phyloP scores from a whole-genome alignment of 2,797 vertebrate species.

The Parauchenoglanis ngamensis region DNA sequence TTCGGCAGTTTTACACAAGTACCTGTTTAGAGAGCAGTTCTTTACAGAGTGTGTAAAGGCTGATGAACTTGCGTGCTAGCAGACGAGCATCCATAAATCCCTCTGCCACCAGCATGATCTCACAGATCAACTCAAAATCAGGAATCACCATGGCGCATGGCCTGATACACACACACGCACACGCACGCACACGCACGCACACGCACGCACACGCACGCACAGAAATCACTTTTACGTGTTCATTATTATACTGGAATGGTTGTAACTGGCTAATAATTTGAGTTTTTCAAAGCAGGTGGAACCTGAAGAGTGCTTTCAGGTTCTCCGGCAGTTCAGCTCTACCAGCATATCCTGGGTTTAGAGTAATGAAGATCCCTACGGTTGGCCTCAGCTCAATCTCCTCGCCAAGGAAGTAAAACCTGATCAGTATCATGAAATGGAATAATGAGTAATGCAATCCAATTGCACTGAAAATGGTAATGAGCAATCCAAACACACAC shows the following conservation, averaged over 20 bases:
- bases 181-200: slow-evolving; percentile 10
- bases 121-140: slow-evolving; percentile 82
- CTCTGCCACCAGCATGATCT: slow-evolving; percentile 80
- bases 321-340: slow-evolving; percentile 80
- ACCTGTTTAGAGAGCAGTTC: slow-evolving; percentile 82
- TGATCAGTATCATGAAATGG: slow-evolving; percentile 43
- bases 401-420: slow-evolving; percentile 80
- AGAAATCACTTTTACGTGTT: neutral
- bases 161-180: slow-evolving; percentile 35
- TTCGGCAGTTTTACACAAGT: neutral
- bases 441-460: neutral
- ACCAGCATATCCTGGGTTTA: slow-evolving; percentile 82
- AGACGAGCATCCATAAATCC: slow-evolving; percentile 79
- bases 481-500: neutral
- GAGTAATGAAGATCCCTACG: slow-evolving; percentile 81
- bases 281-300: neutral
- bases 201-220: neutral
- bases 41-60: slow-evolving; percentile 78
- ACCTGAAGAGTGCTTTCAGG: slow-evolving; percentile 80
- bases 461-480: no score
- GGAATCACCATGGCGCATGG: slow-evolving; percentile 77
- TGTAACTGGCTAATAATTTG: neutral
- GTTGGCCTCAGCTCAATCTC: slow-evolving; percentile 76
- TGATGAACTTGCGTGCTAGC: slow-evolving; percentile 81
- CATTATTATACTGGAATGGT: neutral